Percentiles rank a stretch among this genome's conserved stretches.
Evolutionary conservation across 2,888 invertebrate species (phyloP).

Genomic region (Lasioglossum villosulum): DNA sequence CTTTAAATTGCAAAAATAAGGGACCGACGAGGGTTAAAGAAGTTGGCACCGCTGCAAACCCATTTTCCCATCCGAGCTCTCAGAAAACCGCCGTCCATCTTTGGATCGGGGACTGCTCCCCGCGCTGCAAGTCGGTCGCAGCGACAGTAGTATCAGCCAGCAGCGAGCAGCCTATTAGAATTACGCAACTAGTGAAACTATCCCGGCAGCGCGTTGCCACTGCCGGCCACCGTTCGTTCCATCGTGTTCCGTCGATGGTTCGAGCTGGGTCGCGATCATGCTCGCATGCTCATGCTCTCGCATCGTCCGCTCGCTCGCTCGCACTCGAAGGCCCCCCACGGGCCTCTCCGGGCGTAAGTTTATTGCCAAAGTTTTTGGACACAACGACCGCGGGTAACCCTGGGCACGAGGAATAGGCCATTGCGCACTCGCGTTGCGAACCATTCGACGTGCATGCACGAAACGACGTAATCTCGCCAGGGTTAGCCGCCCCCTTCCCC

Average conservation of each 20-base stretch:
- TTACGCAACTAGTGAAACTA: constrained; percentile 83
- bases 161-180: constrained; percentile 64
- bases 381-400: constrained; percentile 84
- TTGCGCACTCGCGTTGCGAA: constrained; percentile 69
- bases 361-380: constrained; percentile 85
- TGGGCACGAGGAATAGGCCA: constrained; percentile 70
- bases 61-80: neutral
- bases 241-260: constrained; percentile 46
- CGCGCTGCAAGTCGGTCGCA: constrained; percentile 47
- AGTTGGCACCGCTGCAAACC: no score
- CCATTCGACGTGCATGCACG: constrained; percentile 69
- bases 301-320: constrained; percentile 16
- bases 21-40: no score
- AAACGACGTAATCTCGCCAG: constrained; percentile 64
- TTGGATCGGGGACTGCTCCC: neutral
- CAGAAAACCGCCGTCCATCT: neutral
- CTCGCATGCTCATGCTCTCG: constrained; percentile 12
- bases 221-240: constrained; percentile 24
- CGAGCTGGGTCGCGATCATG: constrained; percentile 1
- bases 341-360: constrained; percentile 80
- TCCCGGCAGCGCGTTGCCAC: constrained; percentile 72
- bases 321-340: constrained; percentile 30
- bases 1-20: no score
- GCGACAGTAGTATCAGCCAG: constrained; percentile 54
- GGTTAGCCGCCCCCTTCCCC: constrained; percentile 27